Base-by-base conservation (phyloP, 2,113 vertebrate species). In the Phyllostomus discolor region DNA sequence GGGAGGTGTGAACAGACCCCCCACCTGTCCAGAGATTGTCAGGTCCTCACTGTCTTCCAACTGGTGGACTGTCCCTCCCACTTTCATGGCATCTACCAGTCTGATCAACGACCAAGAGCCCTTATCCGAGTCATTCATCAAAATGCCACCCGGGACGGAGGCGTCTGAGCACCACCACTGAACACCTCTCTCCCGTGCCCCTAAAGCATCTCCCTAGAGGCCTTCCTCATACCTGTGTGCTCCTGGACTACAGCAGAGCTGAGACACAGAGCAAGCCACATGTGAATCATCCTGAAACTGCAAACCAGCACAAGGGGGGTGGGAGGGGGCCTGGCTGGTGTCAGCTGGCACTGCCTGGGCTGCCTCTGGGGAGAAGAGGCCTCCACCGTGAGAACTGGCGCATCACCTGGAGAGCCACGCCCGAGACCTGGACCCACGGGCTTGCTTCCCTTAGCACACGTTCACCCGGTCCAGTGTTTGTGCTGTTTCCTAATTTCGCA, bases 401-500 rank as follows among this genome's bases (percentile, higher is more conserved):
- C 3, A 24, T 4, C 1, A 19, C 66, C 69, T 59, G 43, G 75
- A 35, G 11, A 82, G 79, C 22, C 62, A 11, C 48, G 31, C 22
- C 83, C 52, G 16, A 90, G 82, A 52, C 3, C 52, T 70, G 64
- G 33, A 24, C 31, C 92, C 70, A 3, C 19, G 0, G 43, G 59
- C 43, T 59, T 24, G n/a, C 66, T 67, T 84, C 69, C 85, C 67
- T 93, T 43, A 20, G 16, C 19, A 14, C 88, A 59, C 57, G 8
- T 90, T 95, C 87, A 72, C 92, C 85, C 82, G 80, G 38, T 83
- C 97, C 97, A 87, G 83, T 92, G 88, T 95, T 97, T 97, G 91
- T 75, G 92, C 89, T 66, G 20, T 95, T 97, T 96, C 81, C 96
- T 95, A 67, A 95, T 78, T 4, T 17, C 80, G 72, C 52, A 91